Evolutionary conservation across 2,888 invertebrate genomes (phyloP), one percentile per base, ranked within the genome.

Genomic region (Melanargia galathea): DNA sequence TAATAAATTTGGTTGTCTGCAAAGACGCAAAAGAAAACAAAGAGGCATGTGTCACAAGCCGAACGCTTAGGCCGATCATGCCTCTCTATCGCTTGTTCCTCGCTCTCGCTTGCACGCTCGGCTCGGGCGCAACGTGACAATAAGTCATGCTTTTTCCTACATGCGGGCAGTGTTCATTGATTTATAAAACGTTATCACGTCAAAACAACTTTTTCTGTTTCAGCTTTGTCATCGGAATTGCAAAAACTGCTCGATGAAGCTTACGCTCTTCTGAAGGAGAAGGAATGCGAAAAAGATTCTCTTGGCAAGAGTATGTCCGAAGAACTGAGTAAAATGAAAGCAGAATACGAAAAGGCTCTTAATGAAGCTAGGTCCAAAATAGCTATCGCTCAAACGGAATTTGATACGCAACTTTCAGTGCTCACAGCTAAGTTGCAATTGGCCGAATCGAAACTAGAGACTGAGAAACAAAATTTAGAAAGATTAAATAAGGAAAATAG

Each of bases 351-450:
- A 86, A 83, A 92, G 77, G 83, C 88, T 71, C 74, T 91, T 8
- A 87, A 81, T 63, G 92, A 92, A 80, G 84, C 90, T 52, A 92
- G 87, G 82, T 93, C 94, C n/a, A 95, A 95, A 82, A 89, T 94
- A 48, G 93, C 94, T 64, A 94, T 95, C 75, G 92, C 93, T 66
- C 87, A 95, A 69, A 92, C 93, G 0, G 93, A 93, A 75, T 91
- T 93, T 52, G 93, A 93, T 69, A 92, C 92, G 51, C 92, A 93
- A 78, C 79, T 93, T n/a, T 92, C 92, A 2, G 86, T 86, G 45
- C 77, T 93, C 57, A 91, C 89, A 52, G 87, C 90, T 1, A 92
- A 93, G 71, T 74, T 93, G 62, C 91, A 92, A 70, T 79, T 92
- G 68, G 86, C 92, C 0, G 90, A 92, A 72, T 92, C 92, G 4